phyloP scores from a whole-genome alignment of 2,797 vertebrate genomes.

The Acipenser oxyrinchus region DNA sequence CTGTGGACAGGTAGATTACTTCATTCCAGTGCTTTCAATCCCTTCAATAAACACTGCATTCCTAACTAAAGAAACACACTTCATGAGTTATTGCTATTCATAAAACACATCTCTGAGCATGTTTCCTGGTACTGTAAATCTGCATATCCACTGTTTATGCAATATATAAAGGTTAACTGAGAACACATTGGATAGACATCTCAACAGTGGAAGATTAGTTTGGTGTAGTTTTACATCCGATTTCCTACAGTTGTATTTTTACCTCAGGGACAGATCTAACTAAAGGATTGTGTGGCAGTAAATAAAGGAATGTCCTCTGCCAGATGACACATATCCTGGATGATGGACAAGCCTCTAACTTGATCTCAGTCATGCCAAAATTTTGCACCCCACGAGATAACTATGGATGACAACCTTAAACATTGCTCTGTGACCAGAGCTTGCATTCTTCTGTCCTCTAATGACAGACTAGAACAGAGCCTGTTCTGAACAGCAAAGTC shows the following conservation, averaged over 20 bases:
- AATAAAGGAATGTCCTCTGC: constrained; percentile 21
- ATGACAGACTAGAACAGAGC: neutral
- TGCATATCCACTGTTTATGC: constrained; percentile 24
- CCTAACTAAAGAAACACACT: constrained; percentile 25
- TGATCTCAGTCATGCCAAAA: constrained; percentile 12
- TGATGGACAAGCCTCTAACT: constrained; percentile 19
- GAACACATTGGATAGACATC: constrained; percentile 15
- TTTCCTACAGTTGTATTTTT: constrained; percentile 29
- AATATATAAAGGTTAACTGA: constrained; percentile 19
- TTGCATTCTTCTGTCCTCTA: constrained; percentile 13
- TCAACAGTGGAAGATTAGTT: constrained; percentile 29
- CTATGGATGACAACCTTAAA: constrained; percentile 3
- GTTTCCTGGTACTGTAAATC: constrained; percentile 21
- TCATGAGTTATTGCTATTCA: constrained; percentile 11
- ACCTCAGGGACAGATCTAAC: constrained; percentile 17
- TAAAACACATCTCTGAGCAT: constrained; percentile 15
- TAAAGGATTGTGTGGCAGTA: constrained; percentile 6
- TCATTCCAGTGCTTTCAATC: too few species aligned
- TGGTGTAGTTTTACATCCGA: constrained; percentile 31
- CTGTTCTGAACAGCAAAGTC: too few species aligned
- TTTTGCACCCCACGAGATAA: constrained; percentile 21
- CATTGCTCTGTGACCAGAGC: constrained; percentile 12
- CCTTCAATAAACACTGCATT: constrained; percentile 1
- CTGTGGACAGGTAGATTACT: too few species aligned
- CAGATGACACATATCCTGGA: neutral